Conservation (phyloP, 2,888 invertebrate species). For the Epinotia nisella region DNA sequence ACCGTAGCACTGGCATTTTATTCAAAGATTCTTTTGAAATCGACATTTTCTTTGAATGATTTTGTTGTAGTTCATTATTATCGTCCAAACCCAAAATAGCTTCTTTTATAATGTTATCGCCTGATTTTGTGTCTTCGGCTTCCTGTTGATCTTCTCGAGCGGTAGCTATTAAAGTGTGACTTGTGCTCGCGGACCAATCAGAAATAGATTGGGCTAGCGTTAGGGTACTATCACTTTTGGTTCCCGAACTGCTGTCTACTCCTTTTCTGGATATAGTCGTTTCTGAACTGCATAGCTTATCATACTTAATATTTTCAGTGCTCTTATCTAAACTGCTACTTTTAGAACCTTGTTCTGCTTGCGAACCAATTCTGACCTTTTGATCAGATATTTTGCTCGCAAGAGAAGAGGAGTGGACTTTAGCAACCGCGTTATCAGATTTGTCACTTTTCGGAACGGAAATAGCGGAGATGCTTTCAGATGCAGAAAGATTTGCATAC, state of each 20-base stretch:
- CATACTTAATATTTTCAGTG: conserved; percentile 83
- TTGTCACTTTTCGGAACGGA: conserved; percentile 86
- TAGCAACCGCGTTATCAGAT: conserved; percentile 81
- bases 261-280: conserved; percentile 80
- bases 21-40: conserved; percentile 56
- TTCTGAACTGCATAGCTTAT: conserved; percentile 86
- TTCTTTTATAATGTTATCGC: conserved; percentile 79
- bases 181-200: conserved; percentile 93
- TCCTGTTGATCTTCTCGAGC: conserved; percentile 78
- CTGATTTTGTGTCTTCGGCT: conserved; percentile 75
- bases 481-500: conserved; percentile 90
- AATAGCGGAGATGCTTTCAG: conserved; percentile 86
- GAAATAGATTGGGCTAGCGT: conserved; percentile 91
- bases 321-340: conserved; percentile 85
- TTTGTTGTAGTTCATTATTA: conserved; percentile 57
- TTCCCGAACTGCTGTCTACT: conserved; percentile 87
- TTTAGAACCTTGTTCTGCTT: conserved; percentile 83
- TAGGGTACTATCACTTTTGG: conserved; percentile 92
- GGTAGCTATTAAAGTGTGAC: conserved; percentile 89
- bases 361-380: conserved; percentile 71
- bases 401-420: conserved; percentile 86
- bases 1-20: conserved; percentile 68
- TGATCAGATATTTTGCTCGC: conserved; percentile 82
- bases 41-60: conserved; percentile 57
- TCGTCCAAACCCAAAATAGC: conserved; percentile 57